These are phyloP conservation scores for Epinotia ramella DNA, from an alignment of 2,888 invertebrate genomes.

Conservation along the genomic window DNA sequence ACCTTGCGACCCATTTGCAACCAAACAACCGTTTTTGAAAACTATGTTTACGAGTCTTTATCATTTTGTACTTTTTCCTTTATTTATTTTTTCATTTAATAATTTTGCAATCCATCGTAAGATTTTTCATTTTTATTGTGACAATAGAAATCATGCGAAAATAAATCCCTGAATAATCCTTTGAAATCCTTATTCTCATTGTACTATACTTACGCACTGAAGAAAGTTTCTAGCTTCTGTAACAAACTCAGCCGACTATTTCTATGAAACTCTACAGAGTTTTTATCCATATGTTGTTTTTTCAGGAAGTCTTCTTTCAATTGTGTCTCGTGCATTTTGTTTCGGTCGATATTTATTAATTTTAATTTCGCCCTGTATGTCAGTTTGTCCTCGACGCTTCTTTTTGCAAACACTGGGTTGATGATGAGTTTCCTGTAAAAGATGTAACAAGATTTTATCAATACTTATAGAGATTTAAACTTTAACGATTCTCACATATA, in stretches of 20 bases:
- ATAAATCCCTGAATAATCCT: neutral
- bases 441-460: neutral
- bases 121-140: too few relatives aligned
- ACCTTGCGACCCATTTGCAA: too few relatives aligned
- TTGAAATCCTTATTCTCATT: neutral
- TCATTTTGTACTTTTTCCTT: too few relatives aligned
- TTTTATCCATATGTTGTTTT: conserved; percentile 60
- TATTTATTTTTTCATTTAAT: too few relatives aligned
- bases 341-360: conserved; percentile 64
- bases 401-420: conserved; percentile 74
- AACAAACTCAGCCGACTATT: conserved; percentile 86
- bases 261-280: conserved; percentile 83
- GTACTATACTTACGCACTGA: conserved; percentile 85
- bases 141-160: neutral
- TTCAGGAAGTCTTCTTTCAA: conserved; percentile 62
- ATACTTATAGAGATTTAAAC: too few relatives aligned
- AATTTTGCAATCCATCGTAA: too few relatives aligned
- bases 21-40: too few relatives aligned
- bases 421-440: conserved; percentile 63
- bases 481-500: too few relatives aligned
- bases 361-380: conserved; percentile 73
- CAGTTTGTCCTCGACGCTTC: conserved; percentile 61
- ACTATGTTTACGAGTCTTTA: too few relatives aligned
- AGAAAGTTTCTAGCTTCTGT: conserved; percentile 86
- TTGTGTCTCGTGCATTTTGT: conserved; percentile 71